Evolutionary conservation across 2,888 invertebrate genomes (phyloP).

Genomic region (Hypsopygia costalis): DNA sequence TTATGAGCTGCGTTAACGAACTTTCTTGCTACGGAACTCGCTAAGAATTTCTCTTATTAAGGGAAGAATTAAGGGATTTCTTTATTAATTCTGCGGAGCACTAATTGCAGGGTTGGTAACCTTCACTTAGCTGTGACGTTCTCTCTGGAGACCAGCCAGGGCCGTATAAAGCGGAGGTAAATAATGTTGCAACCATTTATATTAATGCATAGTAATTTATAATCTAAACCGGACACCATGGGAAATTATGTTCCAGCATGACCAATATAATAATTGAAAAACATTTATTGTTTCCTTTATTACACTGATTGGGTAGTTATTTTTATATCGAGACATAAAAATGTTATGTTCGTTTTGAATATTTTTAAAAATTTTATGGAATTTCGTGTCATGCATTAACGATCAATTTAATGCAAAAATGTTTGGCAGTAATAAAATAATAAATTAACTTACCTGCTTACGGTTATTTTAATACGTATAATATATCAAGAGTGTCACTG

Average conservation of each 20-base stretch:
- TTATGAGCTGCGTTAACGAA: conserved; percentile 21
- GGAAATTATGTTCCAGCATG: not conserved
- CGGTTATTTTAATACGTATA: no score
- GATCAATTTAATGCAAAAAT: not conserved
- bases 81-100: conserved; percentile 56
- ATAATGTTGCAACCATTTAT: conserved; percentile 4
- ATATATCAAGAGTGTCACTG: no score
- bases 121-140: conserved; percentile 46
- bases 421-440: no score
- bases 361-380: not conserved
- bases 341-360: not conserved
- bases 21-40: conserved; percentile 22
- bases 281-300: conserved; percentile 2
- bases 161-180: conserved; percentile 25
- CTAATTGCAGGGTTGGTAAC: conserved; percentile 55
- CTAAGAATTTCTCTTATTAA: conserved; percentile 48
- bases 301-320: not conserved
- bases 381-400: not conserved
- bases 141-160: conserved; percentile 35
- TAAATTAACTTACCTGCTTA: no score
- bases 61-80: conserved; percentile 55
- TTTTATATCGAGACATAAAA: no score
- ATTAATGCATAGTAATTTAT: conserved; percentile 1
- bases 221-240: not conserved
- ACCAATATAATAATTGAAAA: not conserved